Conservation (phyloP, 2,797 vertebrate genomes). For the Channallabes apus region DNA sequence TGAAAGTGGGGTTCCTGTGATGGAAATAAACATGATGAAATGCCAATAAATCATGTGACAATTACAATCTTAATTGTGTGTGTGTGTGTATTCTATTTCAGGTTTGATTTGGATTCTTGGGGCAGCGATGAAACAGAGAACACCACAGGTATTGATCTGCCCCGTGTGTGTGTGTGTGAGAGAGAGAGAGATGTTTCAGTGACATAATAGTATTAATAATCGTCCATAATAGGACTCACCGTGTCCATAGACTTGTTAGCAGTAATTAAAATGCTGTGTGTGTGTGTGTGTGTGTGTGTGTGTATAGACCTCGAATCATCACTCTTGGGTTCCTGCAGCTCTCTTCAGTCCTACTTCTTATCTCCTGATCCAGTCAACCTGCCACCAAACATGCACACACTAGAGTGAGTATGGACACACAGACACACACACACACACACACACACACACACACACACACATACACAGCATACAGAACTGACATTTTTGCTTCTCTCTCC, state of each 20-base stretch:
- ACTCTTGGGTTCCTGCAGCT: slow-evolving; percentile 70
- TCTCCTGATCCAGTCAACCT: not conserved
- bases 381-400: not conserved
- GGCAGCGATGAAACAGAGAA: slow-evolving; percentile 72
- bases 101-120: slow-evolving; percentile 70
- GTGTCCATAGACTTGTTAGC: not conserved
- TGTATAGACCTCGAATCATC: slow-evolving; percentile 62
- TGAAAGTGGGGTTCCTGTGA: not conserved
- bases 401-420: not conserved
- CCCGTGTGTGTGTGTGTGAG: too few species aligned
- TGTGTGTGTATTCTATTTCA: slow-evolving; percentile 36
- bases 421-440: not conserved
- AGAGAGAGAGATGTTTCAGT: not conserved
- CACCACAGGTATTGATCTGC: slow-evolving; percentile 61
- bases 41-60: not conserved
- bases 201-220: not conserved
- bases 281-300: slow-evolving; percentile 52
- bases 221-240: not conserved
- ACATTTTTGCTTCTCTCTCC: not conserved
- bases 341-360: slow-evolving; percentile 49
- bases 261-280: not conserved
- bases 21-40: not conserved
- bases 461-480: not conserved
- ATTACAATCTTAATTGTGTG: not conserved
- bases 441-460: not conserved